phyloP scores from a whole-genome alignment of 2,888 invertebrate species.

The Dascillus cervinus region DNA sequence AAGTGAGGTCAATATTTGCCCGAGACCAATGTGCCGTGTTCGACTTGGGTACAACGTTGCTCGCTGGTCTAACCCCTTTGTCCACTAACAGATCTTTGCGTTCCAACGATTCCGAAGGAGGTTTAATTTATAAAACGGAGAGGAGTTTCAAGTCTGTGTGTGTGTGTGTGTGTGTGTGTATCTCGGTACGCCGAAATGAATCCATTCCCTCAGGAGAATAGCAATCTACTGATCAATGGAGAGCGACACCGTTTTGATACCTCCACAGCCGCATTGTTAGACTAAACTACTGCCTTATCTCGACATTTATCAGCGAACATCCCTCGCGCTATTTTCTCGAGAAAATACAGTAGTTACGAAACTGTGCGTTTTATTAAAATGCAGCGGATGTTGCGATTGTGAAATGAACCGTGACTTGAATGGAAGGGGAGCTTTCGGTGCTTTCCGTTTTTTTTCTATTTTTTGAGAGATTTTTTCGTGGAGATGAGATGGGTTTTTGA shows the following conservation, averaged over 20 bases:
- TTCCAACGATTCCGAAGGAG: background rate
- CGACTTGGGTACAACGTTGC: background rate
- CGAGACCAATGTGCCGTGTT: constrained; percentile 2
- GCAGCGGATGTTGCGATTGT: too few species aligned
- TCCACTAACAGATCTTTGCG: too few species aligned
- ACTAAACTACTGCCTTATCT: constrained; percentile 41
- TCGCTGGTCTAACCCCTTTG: too few species aligned
- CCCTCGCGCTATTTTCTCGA: constrained; percentile 16
- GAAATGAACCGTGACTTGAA: too few species aligned
- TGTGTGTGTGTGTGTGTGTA: too few species aligned
- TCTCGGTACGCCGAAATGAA: constrained; percentile 41
- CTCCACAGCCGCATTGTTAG: constrained; percentile 38
- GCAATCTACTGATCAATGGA: constrained; percentile 39
- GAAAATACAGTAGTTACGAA: constrained; percentile 7
- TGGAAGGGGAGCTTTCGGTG: too few species aligned
- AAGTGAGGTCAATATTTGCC: constrained; percentile 13
- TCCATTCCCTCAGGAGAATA: constrained; percentile 40
- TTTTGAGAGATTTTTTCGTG: too few species aligned
- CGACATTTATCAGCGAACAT: constrained; percentile 33
- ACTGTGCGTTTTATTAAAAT: constrained; percentile 8
- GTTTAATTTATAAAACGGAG: too few species aligned
- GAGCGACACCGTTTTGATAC: constrained; percentile 36
- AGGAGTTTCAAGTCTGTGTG: too few species aligned
- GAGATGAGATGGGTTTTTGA: too few species aligned
- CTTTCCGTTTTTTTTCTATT: too few species aligned